A percentile compares a stretch with the other conserved stretches of the same genome.
These are phyloP conservation scores for Hydrolagus colliei DNA, from an alignment of 2,797 vertebrate genomes.

Conservation along the genomic window DNA sequence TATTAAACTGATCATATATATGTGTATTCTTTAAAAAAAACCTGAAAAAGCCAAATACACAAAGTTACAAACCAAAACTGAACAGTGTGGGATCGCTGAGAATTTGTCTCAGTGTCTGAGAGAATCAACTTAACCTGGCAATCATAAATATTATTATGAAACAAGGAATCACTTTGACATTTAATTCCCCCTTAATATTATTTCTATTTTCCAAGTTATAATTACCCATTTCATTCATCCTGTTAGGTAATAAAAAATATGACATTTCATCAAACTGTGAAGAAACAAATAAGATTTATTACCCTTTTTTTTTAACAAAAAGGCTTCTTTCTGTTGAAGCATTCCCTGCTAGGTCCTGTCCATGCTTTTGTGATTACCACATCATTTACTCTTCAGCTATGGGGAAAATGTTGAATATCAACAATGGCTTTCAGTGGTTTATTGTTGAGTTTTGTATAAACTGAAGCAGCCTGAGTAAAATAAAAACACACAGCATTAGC, in stretches of 20 bases:
- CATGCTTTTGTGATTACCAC: background rate
- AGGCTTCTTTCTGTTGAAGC: background rate
- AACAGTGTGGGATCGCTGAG: no score
- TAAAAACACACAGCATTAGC: background rate
- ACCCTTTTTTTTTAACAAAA: background rate
- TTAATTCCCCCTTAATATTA: background rate
- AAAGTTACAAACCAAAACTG: no score
- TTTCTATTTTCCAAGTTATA: background rate
- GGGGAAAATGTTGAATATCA: constrained; percentile 24
- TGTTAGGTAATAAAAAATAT: background rate
- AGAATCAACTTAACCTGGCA: no score
- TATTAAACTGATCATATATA: no score
- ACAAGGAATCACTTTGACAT: background rate
- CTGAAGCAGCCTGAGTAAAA: background rate
- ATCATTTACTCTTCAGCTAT: constrained; percentile 11
- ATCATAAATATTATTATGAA: no score
- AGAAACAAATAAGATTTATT: no score
- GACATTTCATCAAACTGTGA: background rate
- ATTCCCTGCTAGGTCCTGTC: background rate
- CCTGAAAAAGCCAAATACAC: no score
- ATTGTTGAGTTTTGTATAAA: constrained; percentile 18
- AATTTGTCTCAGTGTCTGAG: no score
- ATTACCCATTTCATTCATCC: background rate
- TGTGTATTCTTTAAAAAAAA: no score
- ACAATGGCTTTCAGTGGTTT: constrained; percentile 15